These are phyloP conservation scores for Lasius fuliginosus DNA, from an alignment of 2,888 invertebrate genomes.

Conservation along the genomic window DNA sequence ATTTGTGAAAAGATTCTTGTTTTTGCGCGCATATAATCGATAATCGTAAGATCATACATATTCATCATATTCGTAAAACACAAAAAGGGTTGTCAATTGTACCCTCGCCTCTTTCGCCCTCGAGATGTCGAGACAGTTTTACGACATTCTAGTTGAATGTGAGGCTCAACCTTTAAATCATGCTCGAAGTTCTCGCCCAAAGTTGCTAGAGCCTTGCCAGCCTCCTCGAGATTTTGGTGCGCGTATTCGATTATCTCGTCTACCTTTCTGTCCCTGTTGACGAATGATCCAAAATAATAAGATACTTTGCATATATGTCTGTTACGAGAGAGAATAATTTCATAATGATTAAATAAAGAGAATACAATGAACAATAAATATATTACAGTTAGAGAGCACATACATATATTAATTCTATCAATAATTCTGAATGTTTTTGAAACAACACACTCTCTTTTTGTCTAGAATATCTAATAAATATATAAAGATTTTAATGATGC, in stretches of 20 bases:
- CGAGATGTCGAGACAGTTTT: conserved; percentile 62
- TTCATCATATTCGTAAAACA: background rate
- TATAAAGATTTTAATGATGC: background rate
- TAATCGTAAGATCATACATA: background rate
- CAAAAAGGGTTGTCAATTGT: conserved; percentile 47
- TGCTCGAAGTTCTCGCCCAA: conserved; percentile 82
- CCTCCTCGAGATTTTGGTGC: conserved; percentile 81
- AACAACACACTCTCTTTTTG: background rate
- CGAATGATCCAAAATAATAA: background rate
- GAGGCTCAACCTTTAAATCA: conserved; percentile 82
- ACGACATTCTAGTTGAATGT: conserved; percentile 68
- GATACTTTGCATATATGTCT: background rate
- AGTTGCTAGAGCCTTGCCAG: conserved; percentile 79
- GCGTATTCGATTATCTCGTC: conserved; percentile 82
- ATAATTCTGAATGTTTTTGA: background rate
- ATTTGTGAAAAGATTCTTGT: background rate
- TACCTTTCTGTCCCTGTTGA: conserved; percentile 79
- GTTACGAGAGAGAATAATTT: background rate
- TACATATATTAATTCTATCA: background rate
- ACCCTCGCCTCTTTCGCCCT: conserved; percentile 56
- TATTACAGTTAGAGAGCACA: background rate
- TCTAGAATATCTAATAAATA: background rate
- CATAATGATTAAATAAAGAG: background rate
- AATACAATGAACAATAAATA: background rate
- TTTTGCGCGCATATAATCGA: background rate